These are phyloP conservation scores for Drosophila kambysellisi DNA, from an alignment of 2,888 invertebrate species.

Conservation along the genomic window DNA sequence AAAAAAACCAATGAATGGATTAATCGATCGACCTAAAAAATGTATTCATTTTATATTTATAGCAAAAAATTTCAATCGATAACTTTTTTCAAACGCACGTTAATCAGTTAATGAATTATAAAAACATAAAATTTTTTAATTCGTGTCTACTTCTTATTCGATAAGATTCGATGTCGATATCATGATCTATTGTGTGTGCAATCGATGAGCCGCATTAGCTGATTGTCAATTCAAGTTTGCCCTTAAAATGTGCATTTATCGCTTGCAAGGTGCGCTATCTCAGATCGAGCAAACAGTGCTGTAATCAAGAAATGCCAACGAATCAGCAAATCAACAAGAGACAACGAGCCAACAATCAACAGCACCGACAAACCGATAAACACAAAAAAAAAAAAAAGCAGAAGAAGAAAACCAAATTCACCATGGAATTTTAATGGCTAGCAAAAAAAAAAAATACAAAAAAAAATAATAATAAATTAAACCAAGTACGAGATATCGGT, in stretches of 20 bases:
- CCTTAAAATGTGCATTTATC: slow-evolving; percentile 9
- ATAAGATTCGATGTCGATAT: slow-evolving; percentile 4
- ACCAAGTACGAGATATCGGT: slow-evolving; percentile 29
- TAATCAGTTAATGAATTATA: not conserved
- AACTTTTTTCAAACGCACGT: not conserved
- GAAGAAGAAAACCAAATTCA: slow-evolving; percentile 29
- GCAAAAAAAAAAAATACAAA: slow-evolving; percentile 19
- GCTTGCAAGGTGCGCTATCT: slow-evolving; percentile 23
- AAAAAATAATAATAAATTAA: not conserved
- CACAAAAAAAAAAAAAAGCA: not conserved
- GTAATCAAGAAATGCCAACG: slow-evolving; percentile 62
- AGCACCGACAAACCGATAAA: slow-evolving; percentile 48
- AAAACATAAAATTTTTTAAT: not conserved
- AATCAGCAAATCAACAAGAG: slow-evolving; percentile 16
- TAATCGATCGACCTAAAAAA: not conserved
- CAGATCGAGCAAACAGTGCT: slow-evolving; percentile 38
- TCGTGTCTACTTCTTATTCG: not conserved
- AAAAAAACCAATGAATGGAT: not conserved
- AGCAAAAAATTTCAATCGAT: not conserved
- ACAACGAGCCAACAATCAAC: slow-evolving; percentile 29
- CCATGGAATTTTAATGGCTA: slow-evolving; percentile 55
- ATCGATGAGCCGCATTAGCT: not conserved
- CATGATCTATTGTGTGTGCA: not conserved
- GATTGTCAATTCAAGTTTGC: slow-evolving; percentile 14
- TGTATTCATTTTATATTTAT: not conserved